A percentile compares a stretch with the other conserved stretches of the same genome.
Evolutionary conservation across 2,888 invertebrate species (phyloP).

Genomic region (Geotrupes spiniger): DNA sequence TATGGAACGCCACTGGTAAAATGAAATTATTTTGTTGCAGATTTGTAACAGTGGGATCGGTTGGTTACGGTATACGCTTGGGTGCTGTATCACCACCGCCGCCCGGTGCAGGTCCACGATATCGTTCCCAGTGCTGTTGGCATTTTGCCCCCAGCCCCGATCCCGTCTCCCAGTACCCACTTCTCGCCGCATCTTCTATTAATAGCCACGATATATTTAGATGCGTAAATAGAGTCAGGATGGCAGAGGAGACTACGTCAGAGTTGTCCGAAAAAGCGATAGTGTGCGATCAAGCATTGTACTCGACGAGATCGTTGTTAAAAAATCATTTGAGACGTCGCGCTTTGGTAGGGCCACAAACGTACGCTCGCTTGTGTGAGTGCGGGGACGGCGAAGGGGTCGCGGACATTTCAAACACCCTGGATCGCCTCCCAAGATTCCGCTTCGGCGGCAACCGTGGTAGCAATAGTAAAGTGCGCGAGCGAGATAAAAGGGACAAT

Average conservation of each 20-base stretch:
- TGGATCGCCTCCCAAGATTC: conserved; percentile 79
- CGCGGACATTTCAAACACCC: conserved; percentile 55
- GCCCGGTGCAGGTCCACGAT: conserved; percentile 53
- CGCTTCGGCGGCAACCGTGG: conserved; percentile 63
- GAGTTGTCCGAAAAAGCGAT: conserved; percentile 43
- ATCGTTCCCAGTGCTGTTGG: conserved; percentile 50
- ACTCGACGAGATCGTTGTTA: conserved; percentile 29
- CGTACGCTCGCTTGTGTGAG: conserved; percentile 44
- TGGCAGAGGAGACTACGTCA: conserved; percentile 47
- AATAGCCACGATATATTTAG: conserved; percentile 52
- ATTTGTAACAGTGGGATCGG: conserved; percentile 67
- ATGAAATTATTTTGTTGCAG: conserved; percentile 28
- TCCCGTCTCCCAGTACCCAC: conserved; percentile 50
- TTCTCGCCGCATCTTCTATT: conserved; percentile 46
- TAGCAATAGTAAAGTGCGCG: conserved; percentile 35
- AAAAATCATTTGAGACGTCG: conserved; percentile 42
- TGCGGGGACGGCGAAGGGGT: conserved; percentile 37
- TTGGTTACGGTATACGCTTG: conserved; percentile 68
- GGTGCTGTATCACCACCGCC: conserved; percentile 55
- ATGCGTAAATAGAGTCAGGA: conserved; percentile 50
- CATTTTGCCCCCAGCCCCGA: conserved; percentile 51
- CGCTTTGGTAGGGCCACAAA: conserved; percentile 46
- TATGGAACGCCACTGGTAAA: too few species aligned
- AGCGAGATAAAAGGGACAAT: conserved; percentile 52
- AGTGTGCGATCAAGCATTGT: conserved; percentile 47